Percentiles rank a stretch among this genome's conserved stretches.
These are phyloP conservation scores for Formica selysi DNA, from an alignment of 1,140 invertebrate genomes.

Conservation along the genomic window DNA sequence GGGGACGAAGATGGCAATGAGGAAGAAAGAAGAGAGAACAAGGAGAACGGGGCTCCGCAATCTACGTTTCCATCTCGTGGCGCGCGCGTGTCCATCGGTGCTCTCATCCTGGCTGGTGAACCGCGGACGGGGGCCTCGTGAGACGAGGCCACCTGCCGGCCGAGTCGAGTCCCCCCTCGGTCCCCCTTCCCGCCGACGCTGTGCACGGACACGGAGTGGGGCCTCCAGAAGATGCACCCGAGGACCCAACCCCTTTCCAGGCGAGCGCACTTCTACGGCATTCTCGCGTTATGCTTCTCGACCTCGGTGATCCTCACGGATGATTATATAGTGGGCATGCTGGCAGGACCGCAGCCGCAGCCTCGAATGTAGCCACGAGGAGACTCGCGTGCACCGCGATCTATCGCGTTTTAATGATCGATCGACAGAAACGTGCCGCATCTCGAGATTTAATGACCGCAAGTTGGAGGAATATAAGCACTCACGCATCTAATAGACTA, in stretches of 20 bases:
- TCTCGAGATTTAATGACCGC: conserved; percentile 66
- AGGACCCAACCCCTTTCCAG: conserved; percentile 71
- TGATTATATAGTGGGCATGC: conserved; percentile 78
- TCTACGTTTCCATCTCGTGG: conserved; percentile 85
- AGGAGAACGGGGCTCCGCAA: conserved; percentile 76
- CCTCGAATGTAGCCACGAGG: conserved; percentile 38
- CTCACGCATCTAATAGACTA: conserved; percentile 33
- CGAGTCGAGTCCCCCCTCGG: conserved; percentile 58
- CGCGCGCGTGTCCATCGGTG: conserved; percentile 84
- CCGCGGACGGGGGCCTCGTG: conserved; percentile 77
- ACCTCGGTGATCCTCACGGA: conserved; percentile 77
- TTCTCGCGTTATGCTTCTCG: conserved; percentile 80
- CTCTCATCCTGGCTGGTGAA: conserved; percentile 79
- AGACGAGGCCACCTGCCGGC: conserved; percentile 84
- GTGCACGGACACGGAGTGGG: conserved; percentile 26
- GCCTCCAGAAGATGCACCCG: conserved; percentile 62
- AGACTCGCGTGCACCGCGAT: conserved; percentile 43
- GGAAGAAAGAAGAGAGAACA: conserved; percentile 66
- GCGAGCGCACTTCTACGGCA: conserved; percentile 72
- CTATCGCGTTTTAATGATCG: conserved; percentile 68
- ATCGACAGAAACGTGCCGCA: conserved; percentile 53
- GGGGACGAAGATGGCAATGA: conserved; percentile 64
- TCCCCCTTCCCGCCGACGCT: not conserved
- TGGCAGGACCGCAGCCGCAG: conserved; percentile 56
- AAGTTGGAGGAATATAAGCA: conserved; percentile 1